A percentile compares a stretch with the other conserved stretches of the same genome.
Evolutionary conservation across 2,888 invertebrate genomes (phyloP).

Genomic region (Sclerodermus sp.): DNA sequence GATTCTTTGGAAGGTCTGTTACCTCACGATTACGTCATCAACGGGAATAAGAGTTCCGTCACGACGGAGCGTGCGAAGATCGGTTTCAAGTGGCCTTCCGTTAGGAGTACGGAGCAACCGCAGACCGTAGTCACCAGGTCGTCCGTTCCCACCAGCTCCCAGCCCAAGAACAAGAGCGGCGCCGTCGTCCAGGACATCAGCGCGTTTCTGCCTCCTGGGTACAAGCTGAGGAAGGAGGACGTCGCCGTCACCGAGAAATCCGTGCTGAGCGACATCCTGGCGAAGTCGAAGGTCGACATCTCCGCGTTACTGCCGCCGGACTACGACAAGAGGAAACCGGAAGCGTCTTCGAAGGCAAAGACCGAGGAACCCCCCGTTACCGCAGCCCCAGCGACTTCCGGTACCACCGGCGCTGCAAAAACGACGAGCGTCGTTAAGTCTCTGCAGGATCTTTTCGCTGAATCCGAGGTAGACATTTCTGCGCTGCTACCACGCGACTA

Average conservation of each 20-base stretch:
- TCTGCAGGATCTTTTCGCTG: constrained; percentile 49
- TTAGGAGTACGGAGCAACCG: constrained; percentile 17
- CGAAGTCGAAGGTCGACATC: constrained; percentile 57
- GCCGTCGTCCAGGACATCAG: constrained; percentile 59
- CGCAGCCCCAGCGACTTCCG: constrained; percentile 40
- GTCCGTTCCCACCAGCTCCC: neutral
- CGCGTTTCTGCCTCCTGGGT: constrained; percentile 69
- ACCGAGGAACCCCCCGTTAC: neutral
- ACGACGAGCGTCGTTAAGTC: constrained; percentile 29
- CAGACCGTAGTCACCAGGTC: neutral
- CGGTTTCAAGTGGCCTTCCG: constrained; percentile 30
- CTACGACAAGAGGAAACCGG: constrained; percentile 59
- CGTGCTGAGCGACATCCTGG: constrained; percentile 46
- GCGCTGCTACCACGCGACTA: constrained; percentile 64
- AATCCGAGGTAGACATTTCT: constrained; percentile 53
- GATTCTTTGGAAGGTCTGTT: constrained; percentile 33
- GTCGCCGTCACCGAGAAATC: constrained; percentile 49
- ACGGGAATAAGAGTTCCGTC: constrained; percentile 1
- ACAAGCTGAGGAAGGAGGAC: constrained; percentile 61
- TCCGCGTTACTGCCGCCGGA: constrained; percentile 67
- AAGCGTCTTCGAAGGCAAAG: neutral
- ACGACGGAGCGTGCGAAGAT: constrained; percentile 10
- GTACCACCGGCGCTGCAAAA: constrained; percentile 19
- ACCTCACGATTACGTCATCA: constrained; percentile 27
- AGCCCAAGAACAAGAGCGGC: constrained; percentile 9